Base-by-base conservation (phyloP, 2,113 vertebrate species). In the Lamprologus ornatipinnis region DNA sequence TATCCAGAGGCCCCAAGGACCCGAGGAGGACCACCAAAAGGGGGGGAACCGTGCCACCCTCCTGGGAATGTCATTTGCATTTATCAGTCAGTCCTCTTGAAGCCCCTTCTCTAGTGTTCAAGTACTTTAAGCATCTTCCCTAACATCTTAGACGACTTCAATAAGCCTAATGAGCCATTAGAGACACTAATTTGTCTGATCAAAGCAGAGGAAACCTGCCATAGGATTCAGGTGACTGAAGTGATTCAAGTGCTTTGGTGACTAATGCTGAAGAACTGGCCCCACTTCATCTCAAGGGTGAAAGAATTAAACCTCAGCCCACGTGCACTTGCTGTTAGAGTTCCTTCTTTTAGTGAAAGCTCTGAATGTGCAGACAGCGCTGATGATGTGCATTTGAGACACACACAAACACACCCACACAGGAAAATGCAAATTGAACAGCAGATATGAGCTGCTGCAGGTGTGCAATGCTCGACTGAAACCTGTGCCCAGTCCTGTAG, bases 141-240 rank as follows among this genome's bases (percentile, higher is more conserved):
- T 9, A 90, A 65, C 68, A 14, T 83, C 70, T 40, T 75, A 13
- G 35, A 47, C 63, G 5, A 28, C 81, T n/a, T 81, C 60, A 80
- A 82, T 86, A 85, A 90, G 58, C n/a, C 53, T 70, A 83, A 89
- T 33, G 73, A 89, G 40, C 83, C 70, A 45, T 84, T 85, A 73
- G 21, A 80, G 82, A 9, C n/a, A 19, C 47, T 93, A 85, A 94
- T 91, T 80, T 81, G 75, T 80, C 23, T 31, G 81, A 81, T 86
- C 54, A 83, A 53, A 85, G 75, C 40, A 15, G 68, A 84, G 68
- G 82, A 84, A 83, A 65, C 57, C 45, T 57, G 65, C 82, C 80
- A 17, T 11, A 26, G 82, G 57, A 81, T 19, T 31, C 84, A 83
- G 55, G 51, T 85, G 49, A 79, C 83, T 87, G 28, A 83, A 84